These are phyloP conservation scores for Agonum fuliginosum DNA, from an alignment of 2,888 invertebrate genomes.

Conservation along the genomic window DNA sequence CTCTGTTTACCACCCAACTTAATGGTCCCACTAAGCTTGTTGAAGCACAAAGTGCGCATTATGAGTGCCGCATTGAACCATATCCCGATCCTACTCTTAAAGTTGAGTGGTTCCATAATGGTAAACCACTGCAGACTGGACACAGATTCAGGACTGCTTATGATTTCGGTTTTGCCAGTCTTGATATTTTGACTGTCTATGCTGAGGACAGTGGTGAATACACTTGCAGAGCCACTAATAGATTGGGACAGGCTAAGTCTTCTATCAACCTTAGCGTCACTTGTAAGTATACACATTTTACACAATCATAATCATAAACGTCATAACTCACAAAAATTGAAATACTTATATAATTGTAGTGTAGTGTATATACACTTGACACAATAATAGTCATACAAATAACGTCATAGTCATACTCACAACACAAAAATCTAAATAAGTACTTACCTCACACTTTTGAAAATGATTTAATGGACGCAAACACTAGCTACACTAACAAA, in stretches of 20 bases:
- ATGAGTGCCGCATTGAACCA: constrained; percentile 94
- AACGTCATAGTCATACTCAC: not conserved
- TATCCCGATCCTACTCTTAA: constrained; percentile 92
- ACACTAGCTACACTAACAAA: too few species aligned
- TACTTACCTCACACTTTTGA: too few species aligned
- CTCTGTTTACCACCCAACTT: constrained; percentile 88
- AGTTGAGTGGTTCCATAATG: constrained; percentile 96
- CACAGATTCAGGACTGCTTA: constrained; percentile 95
- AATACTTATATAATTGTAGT: not conserved
- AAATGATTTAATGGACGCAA: too few species aligned
- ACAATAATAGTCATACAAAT: not conserved
- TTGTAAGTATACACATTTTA: constrained; percentile 74
- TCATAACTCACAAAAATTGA: not conserved
- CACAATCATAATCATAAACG: not conserved
- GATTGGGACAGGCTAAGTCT: constrained; percentile 87
- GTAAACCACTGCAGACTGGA: constrained; percentile 89
- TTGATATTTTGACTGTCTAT: constrained; percentile 95
- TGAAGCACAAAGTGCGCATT: constrained; percentile 93
- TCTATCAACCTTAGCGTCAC: constrained; percentile 87
- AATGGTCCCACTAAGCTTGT: constrained; percentile 89
- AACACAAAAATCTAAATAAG: too few species aligned
- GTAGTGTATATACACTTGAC: not conserved
- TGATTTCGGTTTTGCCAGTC: constrained; percentile 97
- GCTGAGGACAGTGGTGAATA: constrained; percentile 96
- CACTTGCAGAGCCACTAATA: constrained; percentile 90